A percentile compares a stretch with the other conserved stretches of the same genome.
These are phyloP conservation scores for Cyclargus thomasi DNA, from an alignment of 1,140 invertebrate species.

Conservation along the genomic window DNA sequence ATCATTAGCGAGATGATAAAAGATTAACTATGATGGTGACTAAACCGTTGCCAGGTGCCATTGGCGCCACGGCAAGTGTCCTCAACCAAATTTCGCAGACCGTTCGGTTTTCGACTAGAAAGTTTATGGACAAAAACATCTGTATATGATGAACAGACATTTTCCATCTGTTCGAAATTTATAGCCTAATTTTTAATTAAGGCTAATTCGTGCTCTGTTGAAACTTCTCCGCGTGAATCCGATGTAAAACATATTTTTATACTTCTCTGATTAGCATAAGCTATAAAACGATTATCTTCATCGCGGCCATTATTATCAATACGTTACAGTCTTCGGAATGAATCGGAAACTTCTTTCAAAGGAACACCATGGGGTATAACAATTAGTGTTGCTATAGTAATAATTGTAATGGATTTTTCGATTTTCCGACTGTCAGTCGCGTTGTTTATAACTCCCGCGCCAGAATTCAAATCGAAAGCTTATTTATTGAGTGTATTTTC, in stretches of 20 bases:
- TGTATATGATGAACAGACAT: neutral
- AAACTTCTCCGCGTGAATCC: neutral
- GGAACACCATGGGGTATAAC: slow-evolving; percentile 2
- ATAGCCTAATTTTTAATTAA: neutral
- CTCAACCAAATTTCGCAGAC: no score
- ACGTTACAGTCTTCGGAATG: neutral
- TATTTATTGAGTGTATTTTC: neutral
- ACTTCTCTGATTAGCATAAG: neutral
- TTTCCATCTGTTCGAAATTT: neutral
- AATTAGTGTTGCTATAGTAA: neutral
- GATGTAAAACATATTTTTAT: neutral
- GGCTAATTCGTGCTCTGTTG: neutral
- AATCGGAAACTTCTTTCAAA: neutral
- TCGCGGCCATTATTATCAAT: neutral
- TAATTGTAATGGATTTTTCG: slow-evolving; percentile 1
- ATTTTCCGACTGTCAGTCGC: neutral
- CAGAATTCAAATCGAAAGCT: neutral
- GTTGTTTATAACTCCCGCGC: neutral
- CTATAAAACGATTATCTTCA: slow-evolving; percentile 3
- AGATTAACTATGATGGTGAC: no score
- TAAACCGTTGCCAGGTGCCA: no score
- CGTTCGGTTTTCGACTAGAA: neutral
- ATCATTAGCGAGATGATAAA: no score
- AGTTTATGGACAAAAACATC: neutral
- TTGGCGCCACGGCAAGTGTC: no score